Evolutionary conservation across 2,888 invertebrate species (phyloP).

Genomic region (Pyrgus malvae): DNA sequence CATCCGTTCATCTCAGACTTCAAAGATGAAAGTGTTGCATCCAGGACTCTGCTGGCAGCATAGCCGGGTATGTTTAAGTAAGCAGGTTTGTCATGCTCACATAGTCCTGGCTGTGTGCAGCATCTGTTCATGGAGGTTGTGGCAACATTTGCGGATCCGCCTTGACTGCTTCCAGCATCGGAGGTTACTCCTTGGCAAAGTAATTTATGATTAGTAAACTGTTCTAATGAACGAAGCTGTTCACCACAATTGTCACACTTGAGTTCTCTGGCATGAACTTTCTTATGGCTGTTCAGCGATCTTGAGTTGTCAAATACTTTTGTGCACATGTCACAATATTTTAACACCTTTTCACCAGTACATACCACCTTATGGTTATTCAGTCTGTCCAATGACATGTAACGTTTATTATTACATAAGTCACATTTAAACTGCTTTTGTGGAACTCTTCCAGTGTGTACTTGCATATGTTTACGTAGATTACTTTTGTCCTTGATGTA

Average conservation of each 20-base stretch:
- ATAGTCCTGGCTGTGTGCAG: slow-evolving; percentile 74
- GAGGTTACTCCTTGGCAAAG: slow-evolving; percentile 63
- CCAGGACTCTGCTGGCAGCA: slow-evolving; percentile 69
- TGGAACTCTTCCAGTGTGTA: slow-evolving; percentile 77
- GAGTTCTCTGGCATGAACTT: slow-evolving; percentile 77
- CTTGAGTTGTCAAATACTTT: slow-evolving; percentile 80
- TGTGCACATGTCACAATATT: slow-evolving; percentile 80
- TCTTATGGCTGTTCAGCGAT: slow-evolving; percentile 78
- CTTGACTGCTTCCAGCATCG: slow-evolving; percentile 45
- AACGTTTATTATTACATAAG: slow-evolving; percentile 77
- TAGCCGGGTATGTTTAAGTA: slow-evolving; percentile 78
- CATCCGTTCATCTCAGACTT: slow-evolving; percentile 78
- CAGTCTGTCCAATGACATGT: slow-evolving; percentile 77
- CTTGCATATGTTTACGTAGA: slow-evolving; percentile 79
- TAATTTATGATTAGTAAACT: slow-evolving; percentile 76
- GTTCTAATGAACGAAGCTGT: slow-evolving; percentile 76
- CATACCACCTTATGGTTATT: slow-evolving; percentile 79
- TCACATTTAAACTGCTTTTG: slow-evolving; percentile 81
- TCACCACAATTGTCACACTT: slow-evolving; percentile 79
- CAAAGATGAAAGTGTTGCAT: slow-evolving; percentile 73
- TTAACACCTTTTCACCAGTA: slow-evolving; percentile 75
- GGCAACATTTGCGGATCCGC: slow-evolving; percentile 44
- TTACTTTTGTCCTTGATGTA: slow-evolving; percentile 81
- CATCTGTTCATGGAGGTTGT: slow-evolving; percentile 57
- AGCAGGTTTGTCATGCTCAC: slow-evolving; percentile 79